Percentiles rank a stretch among this genome's conserved stretches.
Evolutionary conservation across 2,888 invertebrate species (phyloP).

Genomic region (Sesamia inferens): DNA sequence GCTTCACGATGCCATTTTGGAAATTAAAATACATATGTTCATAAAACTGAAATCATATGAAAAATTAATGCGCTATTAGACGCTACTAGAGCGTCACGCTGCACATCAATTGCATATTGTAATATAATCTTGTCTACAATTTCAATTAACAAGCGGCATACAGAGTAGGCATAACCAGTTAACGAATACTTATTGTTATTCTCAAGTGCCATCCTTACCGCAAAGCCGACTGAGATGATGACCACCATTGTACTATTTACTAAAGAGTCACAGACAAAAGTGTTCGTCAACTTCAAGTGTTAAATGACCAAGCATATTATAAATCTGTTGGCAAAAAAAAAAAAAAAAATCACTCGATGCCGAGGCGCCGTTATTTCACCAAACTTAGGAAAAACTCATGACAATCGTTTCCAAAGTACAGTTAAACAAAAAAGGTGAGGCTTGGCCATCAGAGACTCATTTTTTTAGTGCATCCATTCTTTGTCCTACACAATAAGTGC

Average conservation of each 20-base stretch:
- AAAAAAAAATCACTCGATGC: not conserved
- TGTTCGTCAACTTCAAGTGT: slow-evolving; percentile 35
- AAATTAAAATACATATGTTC: too few species aligned
- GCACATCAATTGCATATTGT: too few species aligned
- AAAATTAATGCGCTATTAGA: too few species aligned
- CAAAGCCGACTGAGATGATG: slow-evolving; percentile 10
- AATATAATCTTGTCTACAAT: not conserved
- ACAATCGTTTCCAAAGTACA: slow-evolving; percentile 68
- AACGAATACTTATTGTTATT: slow-evolving; percentile 12
- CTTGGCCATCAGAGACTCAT: slow-evolving; percentile 60
- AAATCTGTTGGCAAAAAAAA: not conserved
- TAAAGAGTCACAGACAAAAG: slow-evolving; percentile 49
- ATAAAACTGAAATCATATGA: too few species aligned
- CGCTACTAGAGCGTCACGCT: too few species aligned
- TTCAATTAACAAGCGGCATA: not conserved
- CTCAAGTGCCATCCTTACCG: not conserved
- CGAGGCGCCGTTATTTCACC: slow-evolving; percentile 49
- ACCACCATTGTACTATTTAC: slow-evolving; percentile 38
- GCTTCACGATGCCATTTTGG: too few species aligned
- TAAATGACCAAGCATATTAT: slow-evolving; percentile 55
- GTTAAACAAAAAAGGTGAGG: slow-evolving; percentile 73
- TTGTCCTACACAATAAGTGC: slow-evolving; percentile 75
- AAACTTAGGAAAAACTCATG: slow-evolving; percentile 46
- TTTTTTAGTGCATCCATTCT: slow-evolving; percentile 70
- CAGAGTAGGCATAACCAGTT: not conserved